Evolutionary conservation across 35 echinoderm and acorn worm species (phyloP).

Genomic region (Lytechinus pictus): DNA sequence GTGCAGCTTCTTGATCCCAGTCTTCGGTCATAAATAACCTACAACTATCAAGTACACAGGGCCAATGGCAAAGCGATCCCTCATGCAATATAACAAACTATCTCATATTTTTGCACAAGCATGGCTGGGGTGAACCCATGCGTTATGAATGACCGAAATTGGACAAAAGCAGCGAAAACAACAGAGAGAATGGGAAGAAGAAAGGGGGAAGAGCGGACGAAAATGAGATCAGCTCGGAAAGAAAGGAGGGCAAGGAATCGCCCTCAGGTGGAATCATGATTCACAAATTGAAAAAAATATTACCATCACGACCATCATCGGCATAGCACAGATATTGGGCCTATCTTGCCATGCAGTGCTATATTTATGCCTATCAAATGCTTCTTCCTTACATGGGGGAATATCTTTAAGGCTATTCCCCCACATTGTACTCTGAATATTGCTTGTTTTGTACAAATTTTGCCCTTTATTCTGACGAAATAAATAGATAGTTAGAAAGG

Average conservation of each 20-base stretch:
- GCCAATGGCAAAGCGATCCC: neutral
- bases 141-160: slow-evolving; percentile 3
- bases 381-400: neutral
- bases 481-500: neutral
- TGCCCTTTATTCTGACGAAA: neutral
- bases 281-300: neutral
- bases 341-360: neutral
- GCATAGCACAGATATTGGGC: neutral
- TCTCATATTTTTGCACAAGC: neutral
- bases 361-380: neutral
- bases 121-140: neutral
- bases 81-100: neutral
- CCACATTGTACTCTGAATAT: neutral
- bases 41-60: neutral
- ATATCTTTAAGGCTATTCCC: neutral
- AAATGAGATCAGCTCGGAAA: neutral
- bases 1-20: neutral
- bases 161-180: neutral
- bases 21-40: neutral
- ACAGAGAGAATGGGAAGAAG: neutral
- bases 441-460: neutral
- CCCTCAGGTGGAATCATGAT: neutral
- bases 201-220: neutral
- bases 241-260: neutral
- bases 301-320: neutral